Evolutionary conservation across 2,113 vertebrate genomes (phyloP).

Genomic region (Pristiophorus japonicus): DNA sequence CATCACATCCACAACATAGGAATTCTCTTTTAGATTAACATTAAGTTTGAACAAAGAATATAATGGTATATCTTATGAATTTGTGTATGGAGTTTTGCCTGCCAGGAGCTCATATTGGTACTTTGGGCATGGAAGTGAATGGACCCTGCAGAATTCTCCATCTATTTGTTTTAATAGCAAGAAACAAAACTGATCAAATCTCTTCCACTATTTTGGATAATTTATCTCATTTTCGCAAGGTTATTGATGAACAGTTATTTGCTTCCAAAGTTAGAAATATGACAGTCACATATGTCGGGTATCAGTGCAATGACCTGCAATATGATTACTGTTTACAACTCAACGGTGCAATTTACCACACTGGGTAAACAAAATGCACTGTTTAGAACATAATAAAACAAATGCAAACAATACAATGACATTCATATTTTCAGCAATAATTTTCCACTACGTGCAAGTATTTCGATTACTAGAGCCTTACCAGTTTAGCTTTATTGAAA

Average conservation of each 20-base stretch:
- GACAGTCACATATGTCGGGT: neutral
- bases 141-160: neutral
- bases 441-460: neutral
- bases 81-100: neutral
- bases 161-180: neutral
- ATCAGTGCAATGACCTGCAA: conserved; percentile 14
- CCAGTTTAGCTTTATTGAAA: neutral
- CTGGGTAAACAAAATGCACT: no score
- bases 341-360: no score
- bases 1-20: neutral
- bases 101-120: neutral
- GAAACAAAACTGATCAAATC: neutral
- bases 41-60: neutral
- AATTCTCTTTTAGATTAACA: neutral
- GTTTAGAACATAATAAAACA: no score
- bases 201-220: neutral
- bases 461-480: neutral
- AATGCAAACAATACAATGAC: neutral
- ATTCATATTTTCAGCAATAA: neutral
- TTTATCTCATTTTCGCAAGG: neutral
- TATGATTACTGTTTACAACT: neutral
- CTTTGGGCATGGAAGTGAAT: neutral
- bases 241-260: neutral
- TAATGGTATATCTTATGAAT: neutral
- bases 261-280: neutral